phyloP scores from a whole-genome alignment of 2,113 vertebrate species.

The Thymallus thymallus region DNA sequence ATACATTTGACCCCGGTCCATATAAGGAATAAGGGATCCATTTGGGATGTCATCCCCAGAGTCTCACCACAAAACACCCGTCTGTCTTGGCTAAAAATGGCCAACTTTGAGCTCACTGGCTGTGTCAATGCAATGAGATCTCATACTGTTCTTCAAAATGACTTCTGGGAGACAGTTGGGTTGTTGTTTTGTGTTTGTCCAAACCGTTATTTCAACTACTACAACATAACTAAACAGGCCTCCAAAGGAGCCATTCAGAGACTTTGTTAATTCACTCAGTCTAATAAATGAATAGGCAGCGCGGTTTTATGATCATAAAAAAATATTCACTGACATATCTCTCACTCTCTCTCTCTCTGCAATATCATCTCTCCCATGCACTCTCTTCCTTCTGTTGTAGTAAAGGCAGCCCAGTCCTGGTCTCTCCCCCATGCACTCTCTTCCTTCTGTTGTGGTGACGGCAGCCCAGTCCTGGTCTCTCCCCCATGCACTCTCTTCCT shows the following conservation, averaged over 20 bases:
- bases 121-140: constrained; percentile 12
- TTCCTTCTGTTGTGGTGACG: constrained; percentile 9
- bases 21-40: not conserved
- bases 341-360: not conserved
- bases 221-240: not conserved
- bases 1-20: too few species aligned
- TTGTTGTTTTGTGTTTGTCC: not conserved
- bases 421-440: constrained; percentile 7
- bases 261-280: not conserved
- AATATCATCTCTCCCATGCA: constrained; percentile 10
- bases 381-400: constrained; percentile 14
- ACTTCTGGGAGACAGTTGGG: constrained; percentile 3
- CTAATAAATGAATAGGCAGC: too few species aligned
- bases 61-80: constrained; percentile 25
- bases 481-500: constrained; percentile 11
- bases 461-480: not conserved
- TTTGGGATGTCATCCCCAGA: constrained; percentile 28
- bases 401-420: not conserved
- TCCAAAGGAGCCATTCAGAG: constrained; percentile 25
- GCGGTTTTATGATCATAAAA: too few species aligned
- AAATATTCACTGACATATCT: not conserved
- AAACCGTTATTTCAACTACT: not conserved
- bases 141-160: constrained; percentile 15
- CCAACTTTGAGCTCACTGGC: not conserved
- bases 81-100: constrained; percentile 29